Percentiles rank a stretch among this genome's conserved stretches.
phyloP scores from a whole-genome alignment of 2,113 vertebrate species.

The Plestiodon gilberti region DNA sequence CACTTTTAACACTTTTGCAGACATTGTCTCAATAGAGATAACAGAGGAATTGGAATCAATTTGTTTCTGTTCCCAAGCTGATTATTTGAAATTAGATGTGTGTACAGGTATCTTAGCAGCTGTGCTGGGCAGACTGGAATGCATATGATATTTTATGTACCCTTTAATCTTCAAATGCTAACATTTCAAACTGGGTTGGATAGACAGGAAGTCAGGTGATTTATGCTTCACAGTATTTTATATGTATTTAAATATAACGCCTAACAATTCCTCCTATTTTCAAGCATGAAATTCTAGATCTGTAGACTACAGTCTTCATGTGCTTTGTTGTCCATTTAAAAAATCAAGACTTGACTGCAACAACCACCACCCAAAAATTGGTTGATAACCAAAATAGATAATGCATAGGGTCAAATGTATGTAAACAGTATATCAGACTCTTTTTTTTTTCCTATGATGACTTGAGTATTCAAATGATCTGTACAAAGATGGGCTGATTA shows the following conservation, averaged over 20 bases:
- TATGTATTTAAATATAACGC: constrained; percentile 20
- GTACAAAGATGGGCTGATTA: constrained; percentile 41
- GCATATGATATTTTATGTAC: constrained; percentile 15
- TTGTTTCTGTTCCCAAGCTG: constrained; percentile 31
- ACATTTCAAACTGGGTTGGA: constrained; percentile 16
- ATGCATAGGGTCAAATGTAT: not conserved
- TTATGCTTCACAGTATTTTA: not conserved
- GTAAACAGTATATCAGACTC: not conserved
- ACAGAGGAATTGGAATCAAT: constrained; percentile 27
- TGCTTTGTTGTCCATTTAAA: not conserved
- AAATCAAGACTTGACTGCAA: not conserved
- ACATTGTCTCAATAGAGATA: constrained; percentile 23
- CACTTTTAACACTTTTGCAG: constrained; percentile 18
- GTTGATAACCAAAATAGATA: constrained; percentile 16
- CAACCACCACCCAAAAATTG: not conserved
- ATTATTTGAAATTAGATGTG: constrained; percentile 30
- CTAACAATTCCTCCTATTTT: not conserved
- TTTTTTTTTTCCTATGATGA: constrained; percentile 4
- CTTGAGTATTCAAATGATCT: constrained; percentile 46
- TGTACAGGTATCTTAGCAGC: constrained; percentile 4
- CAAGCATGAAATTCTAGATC: constrained; percentile 23
- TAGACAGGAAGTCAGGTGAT: not conserved
- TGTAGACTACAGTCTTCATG: not conserved
- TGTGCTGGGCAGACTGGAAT: not conserved
- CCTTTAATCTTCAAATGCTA: constrained; percentile 36